These are phyloP conservation scores for Lerista edwardsae DNA, from an alignment of 2,797 vertebrate species.

Conservation along the genomic window DNA sequence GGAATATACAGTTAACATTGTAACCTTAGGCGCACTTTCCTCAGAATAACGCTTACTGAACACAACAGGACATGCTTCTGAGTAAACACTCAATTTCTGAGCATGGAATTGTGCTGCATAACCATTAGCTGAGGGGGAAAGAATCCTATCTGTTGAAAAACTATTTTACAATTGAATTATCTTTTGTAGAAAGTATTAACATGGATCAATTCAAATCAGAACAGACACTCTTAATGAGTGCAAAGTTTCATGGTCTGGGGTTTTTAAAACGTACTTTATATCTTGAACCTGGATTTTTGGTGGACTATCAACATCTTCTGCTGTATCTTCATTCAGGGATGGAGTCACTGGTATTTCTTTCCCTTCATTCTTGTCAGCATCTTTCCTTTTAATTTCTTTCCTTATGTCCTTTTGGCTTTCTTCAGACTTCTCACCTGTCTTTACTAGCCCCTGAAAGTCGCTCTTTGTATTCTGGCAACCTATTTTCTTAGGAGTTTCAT, in stretches of 20 bases:
- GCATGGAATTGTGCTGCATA: no score
- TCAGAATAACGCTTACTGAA: no score
- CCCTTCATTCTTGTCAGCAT: slow-evolving; percentile 26
- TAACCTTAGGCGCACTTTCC: no score
- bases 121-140: no score
- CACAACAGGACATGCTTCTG: no score
- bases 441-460: slow-evolving; percentile 22
- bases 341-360: slow-evolving; percentile 28
- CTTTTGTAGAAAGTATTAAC: no score
- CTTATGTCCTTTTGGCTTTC: slow-evolving; percentile 29
- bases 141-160: no score
- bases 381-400: slow-evolving; percentile 38
- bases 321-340: slow-evolving; percentile 48
- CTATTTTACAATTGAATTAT: no score
- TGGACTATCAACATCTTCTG: slow-evolving; percentile 22
- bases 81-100: no score
- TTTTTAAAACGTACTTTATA: slow-evolving; percentile 57
- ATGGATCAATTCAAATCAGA: no score
- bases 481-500: slow-evolving; percentile 38
- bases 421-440: slow-evolving; percentile 42
- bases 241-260: not conserved
- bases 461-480: slow-evolving; percentile 42
- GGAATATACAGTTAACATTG: no score
- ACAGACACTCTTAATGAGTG: not conserved
- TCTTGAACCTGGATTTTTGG: slow-evolving; percentile 48